Conservation (phyloP, 2,113 vertebrate species). For the Pseudorectes ferrugineus region DNA sequence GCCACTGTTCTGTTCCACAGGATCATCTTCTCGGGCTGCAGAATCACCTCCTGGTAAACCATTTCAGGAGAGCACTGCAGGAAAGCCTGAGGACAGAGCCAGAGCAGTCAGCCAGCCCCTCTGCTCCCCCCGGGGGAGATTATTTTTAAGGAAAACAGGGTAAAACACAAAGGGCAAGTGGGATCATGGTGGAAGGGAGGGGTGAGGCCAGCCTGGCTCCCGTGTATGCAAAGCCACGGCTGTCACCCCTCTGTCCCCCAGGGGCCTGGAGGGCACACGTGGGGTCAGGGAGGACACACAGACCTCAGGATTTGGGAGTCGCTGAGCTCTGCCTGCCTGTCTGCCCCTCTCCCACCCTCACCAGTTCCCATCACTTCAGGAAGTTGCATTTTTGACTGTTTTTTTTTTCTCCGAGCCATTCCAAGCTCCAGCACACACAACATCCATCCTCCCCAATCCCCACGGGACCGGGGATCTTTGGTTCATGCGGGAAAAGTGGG, state of each 20-base stretch:
- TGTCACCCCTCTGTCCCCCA: neutral
- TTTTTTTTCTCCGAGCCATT: neutral
- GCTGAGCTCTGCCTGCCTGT: neutral
- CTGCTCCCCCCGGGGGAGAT: neutral
- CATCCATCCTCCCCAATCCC: neutral
- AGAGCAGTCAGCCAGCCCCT: neutral
- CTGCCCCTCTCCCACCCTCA: neutral
- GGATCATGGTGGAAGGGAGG: neutral
- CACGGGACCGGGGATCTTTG: neutral
- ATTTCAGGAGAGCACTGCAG: slow-evolving; percentile 90
- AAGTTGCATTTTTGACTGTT: neutral
- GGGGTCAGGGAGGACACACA: neutral
- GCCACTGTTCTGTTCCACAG: slow-evolving; percentile 93
- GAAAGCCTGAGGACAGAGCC: slow-evolving; percentile 74
- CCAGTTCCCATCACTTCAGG: fast-evolving
- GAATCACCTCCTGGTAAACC: slow-evolving; percentile 94
- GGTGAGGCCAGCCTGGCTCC: neutral
- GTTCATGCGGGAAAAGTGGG: neutral
- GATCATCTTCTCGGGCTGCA: slow-evolving; percentile 94
- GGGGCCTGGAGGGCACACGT: fast-evolving
- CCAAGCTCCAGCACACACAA: neutral
- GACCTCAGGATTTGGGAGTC: neutral
- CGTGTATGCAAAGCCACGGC: fast-evolving
- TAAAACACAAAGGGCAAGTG: neutral
- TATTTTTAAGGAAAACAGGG: neutral